phyloP scores from a whole-genome alignment of 2,113 vertebrate genomes.

The Percina caprodes region DNA sequence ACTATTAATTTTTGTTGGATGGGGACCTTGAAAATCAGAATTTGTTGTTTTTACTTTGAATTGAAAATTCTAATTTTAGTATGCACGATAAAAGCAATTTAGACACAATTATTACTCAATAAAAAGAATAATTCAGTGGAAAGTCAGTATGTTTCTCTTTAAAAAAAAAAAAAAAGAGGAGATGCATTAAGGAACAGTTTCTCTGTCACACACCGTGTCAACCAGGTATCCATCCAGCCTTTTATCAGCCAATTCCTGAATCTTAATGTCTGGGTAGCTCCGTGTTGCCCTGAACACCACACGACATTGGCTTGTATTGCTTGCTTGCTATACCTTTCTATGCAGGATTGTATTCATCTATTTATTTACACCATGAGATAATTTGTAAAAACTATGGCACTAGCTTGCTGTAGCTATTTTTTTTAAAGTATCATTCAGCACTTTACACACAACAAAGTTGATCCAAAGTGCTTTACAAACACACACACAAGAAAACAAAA shows the following conservation, averaged over 20 bases:
- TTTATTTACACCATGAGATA: not conserved
- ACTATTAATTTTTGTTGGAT: not conserved
- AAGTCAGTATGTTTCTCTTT: not conserved
- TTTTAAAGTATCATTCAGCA: not conserved
- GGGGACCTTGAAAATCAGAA: not conserved
- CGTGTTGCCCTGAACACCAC: not conserved
- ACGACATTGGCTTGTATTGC: not conserved
- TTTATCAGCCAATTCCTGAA: constrained; percentile 12
- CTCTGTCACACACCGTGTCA: constrained; percentile 4
- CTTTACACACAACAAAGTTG: no score
- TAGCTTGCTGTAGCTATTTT: not conserved
- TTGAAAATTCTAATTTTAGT: not conserved
- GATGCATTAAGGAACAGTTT: no score
- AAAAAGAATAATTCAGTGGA: not conserved
- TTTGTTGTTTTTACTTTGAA: constrained; percentile 15
- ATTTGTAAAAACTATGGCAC: not conserved
- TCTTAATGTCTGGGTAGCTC: constrained; percentile 10
- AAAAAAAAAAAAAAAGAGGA: not conserved
- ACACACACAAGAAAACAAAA: no score
- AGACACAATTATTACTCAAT: not conserved
- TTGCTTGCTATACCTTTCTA: not conserved
- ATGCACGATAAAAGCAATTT: not conserved
- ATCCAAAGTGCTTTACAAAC: no score
- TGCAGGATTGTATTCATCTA: not conserved
- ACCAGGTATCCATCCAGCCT: constrained; percentile 7